Percentiles rank a stretch among this genome's conserved stretches.
phyloP scores from a whole-genome alignment of 53 echinoderm and acorn worm species.

The Crossaster papposus region DNA sequence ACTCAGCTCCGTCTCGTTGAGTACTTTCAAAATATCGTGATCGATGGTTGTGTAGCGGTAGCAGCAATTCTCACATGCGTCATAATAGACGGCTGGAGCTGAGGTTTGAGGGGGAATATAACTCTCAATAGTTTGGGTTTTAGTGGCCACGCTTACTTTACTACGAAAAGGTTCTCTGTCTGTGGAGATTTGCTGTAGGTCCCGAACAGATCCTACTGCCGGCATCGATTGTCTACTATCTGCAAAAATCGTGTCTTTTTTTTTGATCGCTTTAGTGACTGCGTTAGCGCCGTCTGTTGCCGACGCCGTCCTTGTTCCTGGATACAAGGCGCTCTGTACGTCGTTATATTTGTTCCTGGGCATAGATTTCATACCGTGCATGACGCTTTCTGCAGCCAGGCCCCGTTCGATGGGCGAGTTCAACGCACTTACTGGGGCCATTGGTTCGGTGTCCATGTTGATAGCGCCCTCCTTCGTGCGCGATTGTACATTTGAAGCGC shows the following conservation, averaged over 20 bases:
- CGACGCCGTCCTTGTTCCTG: not conserved
- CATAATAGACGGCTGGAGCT: not conserved
- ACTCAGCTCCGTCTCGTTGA: not conserved
- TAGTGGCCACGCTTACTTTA: not conserved
- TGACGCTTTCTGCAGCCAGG: not conserved
- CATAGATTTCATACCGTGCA: not conserved
- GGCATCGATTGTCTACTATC: not conserved
- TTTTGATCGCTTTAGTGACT: not conserved
- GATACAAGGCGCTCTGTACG: not conserved
- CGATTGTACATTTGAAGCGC: not conserved
- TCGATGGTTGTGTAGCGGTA: slow-evolving; percentile 37
- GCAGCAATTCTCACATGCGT: slow-evolving; percentile 5
- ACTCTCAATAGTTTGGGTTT: not conserved
- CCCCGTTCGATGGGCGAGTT: not conserved
- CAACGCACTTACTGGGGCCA: not conserved
- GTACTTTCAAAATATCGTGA: not conserved
- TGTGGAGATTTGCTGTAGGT: not conserved
- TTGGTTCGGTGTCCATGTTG: not conserved
- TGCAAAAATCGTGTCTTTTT: not conserved
- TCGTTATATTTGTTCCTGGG: not conserved
- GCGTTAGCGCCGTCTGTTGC: not conserved
- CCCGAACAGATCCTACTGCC: not conserved
- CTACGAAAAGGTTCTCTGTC: not conserved
- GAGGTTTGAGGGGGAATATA: not conserved
- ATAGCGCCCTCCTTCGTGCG: not conserved